Evolutionary conservation across 2,113 vertebrate species (phyloP).

Genomic region (Erythrolamprus reginae): DNA sequence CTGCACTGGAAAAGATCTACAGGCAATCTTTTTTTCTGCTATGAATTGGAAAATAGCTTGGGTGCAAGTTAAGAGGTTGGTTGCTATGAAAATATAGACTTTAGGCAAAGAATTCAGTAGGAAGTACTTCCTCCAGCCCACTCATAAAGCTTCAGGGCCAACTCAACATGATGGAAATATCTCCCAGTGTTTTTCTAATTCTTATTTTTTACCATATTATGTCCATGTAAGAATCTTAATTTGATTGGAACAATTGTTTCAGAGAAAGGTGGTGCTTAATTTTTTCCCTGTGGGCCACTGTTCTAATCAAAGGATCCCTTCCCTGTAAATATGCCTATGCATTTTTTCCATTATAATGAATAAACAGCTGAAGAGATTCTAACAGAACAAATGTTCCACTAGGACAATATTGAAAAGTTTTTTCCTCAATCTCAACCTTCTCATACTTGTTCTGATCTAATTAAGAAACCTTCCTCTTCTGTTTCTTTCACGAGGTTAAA

Average conservation of each 20-base stretch:
- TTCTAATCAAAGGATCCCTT: background rate
- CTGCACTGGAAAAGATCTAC: background rate
- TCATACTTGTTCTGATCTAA: background rate
- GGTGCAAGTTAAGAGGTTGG: background rate
- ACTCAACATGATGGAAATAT: background rate
- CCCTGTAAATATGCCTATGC: background rate
- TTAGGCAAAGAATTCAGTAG: background rate
- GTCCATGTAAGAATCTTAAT: background rate
- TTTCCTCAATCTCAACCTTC: background rate
- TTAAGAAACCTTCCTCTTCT: background rate
- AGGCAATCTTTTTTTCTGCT: background rate
- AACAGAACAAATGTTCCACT: background rate
- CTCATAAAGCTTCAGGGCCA: background rate
- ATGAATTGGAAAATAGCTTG: background rate
- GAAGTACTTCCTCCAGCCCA: background rate
- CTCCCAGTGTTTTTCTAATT: background rate
- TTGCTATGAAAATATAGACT: background rate
- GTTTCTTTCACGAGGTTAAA: background rate
- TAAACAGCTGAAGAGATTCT: background rate
- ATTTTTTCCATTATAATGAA: background rate
- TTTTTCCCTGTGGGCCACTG: background rate
- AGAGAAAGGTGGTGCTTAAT: background rate
- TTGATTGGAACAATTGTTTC: background rate
- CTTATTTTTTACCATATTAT: background rate
- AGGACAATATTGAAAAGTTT: background rate